Conservation (phyloP, 2,113 vertebrate species). For the Brienomyrus brachyistius region DNA sequence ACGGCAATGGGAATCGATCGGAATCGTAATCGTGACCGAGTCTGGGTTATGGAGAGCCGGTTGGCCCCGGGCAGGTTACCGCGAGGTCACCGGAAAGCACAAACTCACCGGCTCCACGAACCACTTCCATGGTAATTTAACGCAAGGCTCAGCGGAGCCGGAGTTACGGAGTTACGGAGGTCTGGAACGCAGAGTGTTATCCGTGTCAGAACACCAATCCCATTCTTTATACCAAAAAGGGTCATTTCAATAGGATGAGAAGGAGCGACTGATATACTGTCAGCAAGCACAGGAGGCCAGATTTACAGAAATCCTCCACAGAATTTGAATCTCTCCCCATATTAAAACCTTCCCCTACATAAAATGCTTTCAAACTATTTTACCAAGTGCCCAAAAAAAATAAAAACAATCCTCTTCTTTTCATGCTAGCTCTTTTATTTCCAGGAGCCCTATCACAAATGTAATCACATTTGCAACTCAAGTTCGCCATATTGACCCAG, state of each 20-base stretch:
- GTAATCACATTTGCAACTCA: conserved; percentile 9
- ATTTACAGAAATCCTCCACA: not conserved
- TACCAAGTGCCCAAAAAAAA: not conserved
- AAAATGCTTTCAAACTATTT: not conserved
- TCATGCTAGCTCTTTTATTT: not conserved
- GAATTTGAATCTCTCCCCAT: not conserved
- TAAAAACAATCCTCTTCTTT: not conserved
- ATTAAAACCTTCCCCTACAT: not conserved
- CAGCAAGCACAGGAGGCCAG: no score
- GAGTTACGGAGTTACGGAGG: not conserved
- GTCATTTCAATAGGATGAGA: not conserved
- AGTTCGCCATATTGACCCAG: conserved; percentile 14
- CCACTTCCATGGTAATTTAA: conserved; percentile 23
- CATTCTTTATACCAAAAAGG: not conserved
- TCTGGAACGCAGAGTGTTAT: not conserved
- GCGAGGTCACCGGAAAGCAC: conserved; percentile 13
- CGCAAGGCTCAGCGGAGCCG: not conserved
- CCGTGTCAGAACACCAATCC: not conserved
- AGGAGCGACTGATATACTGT: not conserved
- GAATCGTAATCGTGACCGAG: conserved; percentile 18
- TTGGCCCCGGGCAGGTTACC: not conserved
- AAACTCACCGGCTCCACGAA: conserved; percentile 20
- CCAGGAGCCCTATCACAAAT: conserved; percentile 9
- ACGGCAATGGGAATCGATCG: conserved; percentile 6
- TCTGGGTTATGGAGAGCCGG: conserved; percentile 6